Evolutionary conservation across 2,888 invertebrate genomes (phyloP).

Genomic region (Lamellibrachia satsuma): DNA sequence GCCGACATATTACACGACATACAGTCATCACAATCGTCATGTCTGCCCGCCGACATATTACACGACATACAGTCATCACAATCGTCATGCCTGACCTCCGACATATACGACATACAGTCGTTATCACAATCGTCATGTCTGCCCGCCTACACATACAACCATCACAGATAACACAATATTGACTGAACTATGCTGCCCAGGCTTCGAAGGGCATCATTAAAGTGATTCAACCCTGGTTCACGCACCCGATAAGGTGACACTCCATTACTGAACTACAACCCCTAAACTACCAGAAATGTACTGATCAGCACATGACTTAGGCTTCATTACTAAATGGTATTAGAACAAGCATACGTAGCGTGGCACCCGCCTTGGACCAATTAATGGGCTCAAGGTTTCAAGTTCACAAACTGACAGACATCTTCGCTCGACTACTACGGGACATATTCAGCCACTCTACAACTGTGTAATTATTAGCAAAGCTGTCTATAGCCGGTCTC

Average conservation of each 20-base stretch:
- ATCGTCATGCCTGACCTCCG: too few relatives aligned
- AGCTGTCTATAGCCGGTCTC: not conserved
- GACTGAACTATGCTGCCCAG: not conserved
- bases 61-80: too few relatives aligned
- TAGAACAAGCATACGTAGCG: not conserved
- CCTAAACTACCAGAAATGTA: not conserved
- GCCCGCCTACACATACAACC: too few relatives aligned
- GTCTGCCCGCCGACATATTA: too few relatives aligned
- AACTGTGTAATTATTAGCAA: not conserved
- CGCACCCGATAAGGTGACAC: not conserved
- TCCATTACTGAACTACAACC: not conserved
- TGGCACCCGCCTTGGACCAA: not conserved
- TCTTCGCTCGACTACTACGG: not conserved
- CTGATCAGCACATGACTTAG: not conserved
- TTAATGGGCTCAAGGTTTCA: not conserved
- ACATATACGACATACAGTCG: too few relatives aligned
- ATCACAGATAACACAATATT: not conserved
- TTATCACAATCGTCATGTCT: too few relatives aligned
- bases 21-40: too few relatives aligned
- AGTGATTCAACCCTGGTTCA: not conserved
- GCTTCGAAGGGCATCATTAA: not conserved
- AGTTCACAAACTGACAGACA: not conserved
- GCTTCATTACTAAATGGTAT: not conserved
- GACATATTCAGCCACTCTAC: not conserved
- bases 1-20: too few relatives aligned